Evolutionary conservation across 2,113 vertebrate species (phyloP), one percentile per base, ranked within the genome.

Genomic region (Steatornis caripensis): DNA sequence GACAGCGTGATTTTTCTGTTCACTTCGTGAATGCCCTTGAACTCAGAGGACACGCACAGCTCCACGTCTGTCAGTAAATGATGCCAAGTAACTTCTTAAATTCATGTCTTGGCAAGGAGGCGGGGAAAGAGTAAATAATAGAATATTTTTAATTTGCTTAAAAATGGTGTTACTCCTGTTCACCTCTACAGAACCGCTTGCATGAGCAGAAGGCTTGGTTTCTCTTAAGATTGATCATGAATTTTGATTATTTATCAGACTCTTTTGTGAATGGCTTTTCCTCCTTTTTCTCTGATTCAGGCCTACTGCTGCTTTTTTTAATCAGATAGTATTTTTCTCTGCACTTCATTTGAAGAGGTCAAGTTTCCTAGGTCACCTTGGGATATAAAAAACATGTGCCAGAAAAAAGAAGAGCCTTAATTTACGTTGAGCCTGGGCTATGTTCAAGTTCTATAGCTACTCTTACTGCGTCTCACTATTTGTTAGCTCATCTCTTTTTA

Each of bases 281-380:
- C 5, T 14, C 20, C 15, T 23, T 64, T 75, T 87, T 17, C 23
- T 19, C 55, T 46, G 77, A 11, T 81, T 84, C 41, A 39, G 68
- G 48, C 37, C 45, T 82, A n/a, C 20, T 70, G 22, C 19, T 17
- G 32, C 51, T 71, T 78, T 94, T 90, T 84, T 84, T 12, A 53
- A 90, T 84, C 76, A 68, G 61, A 32, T 54, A 57, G 30, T 46
- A 16, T 75, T 91, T 92, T 68, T 75, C 87, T 87, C 86, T 88
- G 61, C 36, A 6, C 82, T 85, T 96, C 41, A 11, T 83, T 82
- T 91, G 80, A 70, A 93, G 58, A 91, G 86, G 78, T 95, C 91
- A 93, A 12, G 68, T 95, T 96, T 91, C 70, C 65, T 89, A 61
- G 87, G 71, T 88, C 80, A 92, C 90, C 96, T 92, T 96, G 90